These are phyloP conservation scores for Cyprinella venusta DNA, from an alignment of 2,797 vertebrate genomes.

Conservation along the genomic window DNA sequence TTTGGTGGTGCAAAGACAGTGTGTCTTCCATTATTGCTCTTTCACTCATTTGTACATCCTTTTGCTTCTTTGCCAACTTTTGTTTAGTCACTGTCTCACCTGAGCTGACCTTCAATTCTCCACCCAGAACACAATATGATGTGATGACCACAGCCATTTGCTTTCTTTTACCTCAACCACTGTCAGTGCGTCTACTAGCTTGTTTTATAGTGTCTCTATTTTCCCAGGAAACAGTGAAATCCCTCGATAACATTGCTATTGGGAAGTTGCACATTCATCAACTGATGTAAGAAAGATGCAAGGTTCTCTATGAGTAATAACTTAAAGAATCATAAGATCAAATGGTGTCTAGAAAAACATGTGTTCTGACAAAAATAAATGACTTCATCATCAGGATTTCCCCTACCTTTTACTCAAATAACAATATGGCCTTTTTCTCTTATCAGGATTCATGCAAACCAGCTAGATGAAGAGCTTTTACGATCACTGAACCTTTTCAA, in stretches of 20 bases:
- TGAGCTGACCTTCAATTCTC: slow-evolving; percentile 37
- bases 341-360: slow-evolving; percentile 35
- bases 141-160: slow-evolving; percentile 8
- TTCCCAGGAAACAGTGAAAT: slow-evolving; percentile 21
- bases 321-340: slow-evolving; percentile 25
- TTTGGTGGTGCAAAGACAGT: not conserved
- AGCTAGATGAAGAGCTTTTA: slow-evolving; percentile 32
- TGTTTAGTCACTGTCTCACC: slow-evolving; percentile 32
- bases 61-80: not conserved
- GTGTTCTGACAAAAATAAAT: slow-evolving; percentile 31
- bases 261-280: slow-evolving; percentile 38
- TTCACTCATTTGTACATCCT: not conserved
- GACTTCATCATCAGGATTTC: slow-evolving; percentile 43
- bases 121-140: slow-evolving; percentile 15
- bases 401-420: slow-evolving; percentile 26
- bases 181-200: slow-evolving; percentile 12
- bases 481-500: slow-evolving; percentile 42
- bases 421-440: slow-evolving; percentile 40
- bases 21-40: not conserved
- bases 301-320: slow-evolving; percentile 31
- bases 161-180: slow-evolving; percentile 3
- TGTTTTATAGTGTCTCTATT: slow-evolving; percentile 24
- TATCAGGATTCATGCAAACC: slow-evolving; percentile 53
- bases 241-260: not conserved
- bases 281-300: slow-evolving; percentile 53